Evolutionary conservation across 2,888 invertebrate genomes (phyloP), one percentile per base, ranked within the genome.

Genomic region (Cinara cedri): DNA sequence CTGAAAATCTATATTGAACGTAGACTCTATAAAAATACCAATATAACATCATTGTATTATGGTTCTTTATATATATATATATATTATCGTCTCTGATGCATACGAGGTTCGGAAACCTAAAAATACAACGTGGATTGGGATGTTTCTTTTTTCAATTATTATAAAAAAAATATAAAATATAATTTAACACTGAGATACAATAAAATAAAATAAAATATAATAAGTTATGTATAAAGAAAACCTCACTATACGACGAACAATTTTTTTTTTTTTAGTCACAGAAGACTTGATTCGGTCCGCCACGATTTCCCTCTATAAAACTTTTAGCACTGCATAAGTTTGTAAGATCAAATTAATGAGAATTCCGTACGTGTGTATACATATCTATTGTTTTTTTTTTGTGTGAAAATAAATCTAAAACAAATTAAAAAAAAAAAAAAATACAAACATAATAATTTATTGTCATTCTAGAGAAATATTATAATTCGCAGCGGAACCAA

Each of bases 391-490:
- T 4, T n/a, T 44, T 44, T 57, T 49, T 49, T 16, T 6, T 55
- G 10, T 46, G 24, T 49, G 63, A 54, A 34, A 63, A 34, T 62
- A 65, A 44, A 75, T 75, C 74, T 75, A 75, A 65, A 75, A 75
- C 74, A 75, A 75, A 75, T 75, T 75, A 63, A 26, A 63, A 72
- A 72, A 74, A 74, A 74, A 34, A 34, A 34, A n/a, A n/a, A n/a
- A n/a, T n/a, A 34, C 49, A 65, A 51, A 75, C 24, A 75, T 44
- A 72, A 60, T 60, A 6, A 46, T 49, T 72, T 62, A 72, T 72
- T 14, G 26, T 46, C 1, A 72, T 1, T n/a, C 34, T 51, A n/a
- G n/a, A n/a, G 19, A 49, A 51, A 4, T 13, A 57, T n/a, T 26
- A 68, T 2, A 14, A 26, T 34, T 11, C n/a, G 19, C 54, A 65